Conservation (phyloP, 2,888 invertebrate genomes). For the Ichneumon xanthorius region DNA sequence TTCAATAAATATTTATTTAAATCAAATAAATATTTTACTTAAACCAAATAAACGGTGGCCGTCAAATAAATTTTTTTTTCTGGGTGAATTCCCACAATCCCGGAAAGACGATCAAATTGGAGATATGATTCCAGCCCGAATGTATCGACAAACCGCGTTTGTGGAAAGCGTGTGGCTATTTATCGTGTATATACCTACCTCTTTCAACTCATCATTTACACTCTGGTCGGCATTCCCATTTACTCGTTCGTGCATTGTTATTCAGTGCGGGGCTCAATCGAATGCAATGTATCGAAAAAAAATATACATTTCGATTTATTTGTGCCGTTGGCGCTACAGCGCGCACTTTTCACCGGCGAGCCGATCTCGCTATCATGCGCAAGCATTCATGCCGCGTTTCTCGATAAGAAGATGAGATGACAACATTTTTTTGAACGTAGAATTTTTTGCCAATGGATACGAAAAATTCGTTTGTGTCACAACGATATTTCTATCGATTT, state of each 20-base stretch:
- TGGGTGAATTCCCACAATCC: too few relatives aligned
- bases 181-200: neutral
- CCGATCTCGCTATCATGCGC: neutral
- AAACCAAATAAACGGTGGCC: too few relatives aligned
- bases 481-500: neutral
- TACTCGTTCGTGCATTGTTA: neutral
- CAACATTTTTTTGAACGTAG: neutral
- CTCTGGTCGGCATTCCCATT: neutral
- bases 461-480: neutral
- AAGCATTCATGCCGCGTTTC: neutral
- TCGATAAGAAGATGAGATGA: conserved; percentile 1
- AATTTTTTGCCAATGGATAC: neutral
- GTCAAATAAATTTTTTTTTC: too few relatives aligned
- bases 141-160: neutral
- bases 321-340: conserved; percentile 2
- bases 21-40: too few relatives aligned
- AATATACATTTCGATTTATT: conserved; percentile 24
- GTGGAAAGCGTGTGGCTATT: neutral
- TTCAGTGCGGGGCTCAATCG: neutral
- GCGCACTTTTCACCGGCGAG: conserved; percentile 4
- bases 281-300: conserved; percentile 14
- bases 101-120: too few relatives aligned
- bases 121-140: neutral
- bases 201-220: conserved; percentile 6
- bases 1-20: too few relatives aligned